These are phyloP conservation scores for Crotalus helleri DNA, from an alignment of 2,113 vertebrate species.

Conservation along the genomic window DNA sequence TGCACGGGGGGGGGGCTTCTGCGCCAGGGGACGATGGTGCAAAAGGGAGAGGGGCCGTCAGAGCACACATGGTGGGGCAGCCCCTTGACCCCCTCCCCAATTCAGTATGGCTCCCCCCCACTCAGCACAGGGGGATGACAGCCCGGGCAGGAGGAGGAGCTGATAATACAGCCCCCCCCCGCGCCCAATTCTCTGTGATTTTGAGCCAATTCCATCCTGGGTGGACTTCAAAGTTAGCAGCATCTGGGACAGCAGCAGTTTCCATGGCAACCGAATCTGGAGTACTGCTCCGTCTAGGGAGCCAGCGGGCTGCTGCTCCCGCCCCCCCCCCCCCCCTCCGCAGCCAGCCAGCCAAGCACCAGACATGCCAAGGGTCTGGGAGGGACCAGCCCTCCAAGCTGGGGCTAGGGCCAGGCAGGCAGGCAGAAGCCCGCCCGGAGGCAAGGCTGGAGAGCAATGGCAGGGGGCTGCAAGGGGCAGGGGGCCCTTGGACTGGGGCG, in stretches of 20 bases:
- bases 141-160: constrained; percentile 22
- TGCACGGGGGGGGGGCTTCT: not conserved
- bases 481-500: not conserved
- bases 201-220: constrained; percentile 71
- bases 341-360: not conserved
- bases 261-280: constrained; percentile 74
- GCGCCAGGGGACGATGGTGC: not conserved
- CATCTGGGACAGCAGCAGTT: constrained; percentile 74
- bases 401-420: not conserved
- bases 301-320: constrained; percentile 47
- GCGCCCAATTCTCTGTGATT: constrained; percentile 63
- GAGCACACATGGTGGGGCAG: not conserved
- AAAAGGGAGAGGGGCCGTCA: not conserved
- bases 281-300: constrained; percentile 67
- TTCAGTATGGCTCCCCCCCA: not conserved
- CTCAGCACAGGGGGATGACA: not conserved
- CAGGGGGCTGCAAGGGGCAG: not conserved
- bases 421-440: not conserved
- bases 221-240: constrained; percentile 72
- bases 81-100: not conserved
- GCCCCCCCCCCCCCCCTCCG: constrained; percentile 42
- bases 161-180: constrained; percentile 23
- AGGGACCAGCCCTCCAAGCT: not conserved
- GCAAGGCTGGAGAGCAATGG: not conserved
- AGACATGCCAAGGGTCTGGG: not conserved